These are phyloP conservation scores for Chelon labrosus DNA, from an alignment of 2,797 vertebrate genomes.

Conservation along the genomic window DNA sequence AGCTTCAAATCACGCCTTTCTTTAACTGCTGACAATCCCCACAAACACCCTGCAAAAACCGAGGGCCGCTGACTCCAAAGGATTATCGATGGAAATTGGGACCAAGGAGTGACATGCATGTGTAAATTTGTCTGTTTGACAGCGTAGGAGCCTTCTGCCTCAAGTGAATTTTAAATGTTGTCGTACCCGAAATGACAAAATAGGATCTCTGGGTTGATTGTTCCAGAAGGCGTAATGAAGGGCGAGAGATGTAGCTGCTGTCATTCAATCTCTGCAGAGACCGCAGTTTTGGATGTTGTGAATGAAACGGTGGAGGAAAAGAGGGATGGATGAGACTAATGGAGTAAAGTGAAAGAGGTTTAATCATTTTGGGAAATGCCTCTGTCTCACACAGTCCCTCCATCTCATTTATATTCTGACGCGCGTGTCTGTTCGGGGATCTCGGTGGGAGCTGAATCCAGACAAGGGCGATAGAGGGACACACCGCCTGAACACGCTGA, in stretches of 20 bases:
- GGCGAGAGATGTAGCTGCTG: constrained; percentile 30
- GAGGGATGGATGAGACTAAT: constrained; percentile 68
- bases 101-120: background rate
- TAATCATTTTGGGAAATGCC: constrained; percentile 72
- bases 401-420: constrained; percentile 59
- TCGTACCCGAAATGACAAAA: constrained; percentile 48
- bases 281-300: constrained; percentile 49
- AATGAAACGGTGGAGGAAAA: constrained; percentile 45
- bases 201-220: constrained; percentile 36
- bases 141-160: constrained; percentile 44
- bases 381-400: constrained; percentile 41
- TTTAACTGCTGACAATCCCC: constrained; percentile 18
- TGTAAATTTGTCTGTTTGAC: constrained; percentile 33
- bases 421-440: constrained; percentile 42
- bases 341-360: constrained; percentile 69
- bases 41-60: constrained; percentile 13
- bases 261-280: constrained; percentile 45
- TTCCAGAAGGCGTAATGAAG: constrained; percentile 51
- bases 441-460: constrained; percentile 48
- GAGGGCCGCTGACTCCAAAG: constrained; percentile 16
- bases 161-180: constrained; percentile 43
- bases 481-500: constrained; percentile 9
- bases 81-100: constrained; percentile 31
- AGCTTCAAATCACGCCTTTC: constrained; percentile 2
- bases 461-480: constrained; percentile 46